phyloP scores from a whole-genome alignment of 2,113 vertebrate species.

The Saccopteryx leptura region DNA sequence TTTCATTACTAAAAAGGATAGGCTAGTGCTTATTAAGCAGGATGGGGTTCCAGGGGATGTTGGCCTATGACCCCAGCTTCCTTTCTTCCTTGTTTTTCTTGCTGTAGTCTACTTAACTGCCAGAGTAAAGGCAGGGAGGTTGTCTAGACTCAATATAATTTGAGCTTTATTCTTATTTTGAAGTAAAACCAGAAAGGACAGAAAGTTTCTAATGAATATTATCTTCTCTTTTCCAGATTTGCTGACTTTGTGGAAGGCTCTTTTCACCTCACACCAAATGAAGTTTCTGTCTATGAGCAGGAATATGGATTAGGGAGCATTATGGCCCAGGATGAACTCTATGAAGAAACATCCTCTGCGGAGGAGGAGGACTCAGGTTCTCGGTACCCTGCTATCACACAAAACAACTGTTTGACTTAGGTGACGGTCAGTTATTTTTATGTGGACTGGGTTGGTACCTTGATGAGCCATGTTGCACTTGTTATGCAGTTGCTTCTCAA shows the following conservation, averaged over 20 bases:
- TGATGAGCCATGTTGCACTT: neutral
- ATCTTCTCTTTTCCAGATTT: constrained; percentile 90
- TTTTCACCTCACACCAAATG: constrained; percentile 92
- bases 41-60: neutral
- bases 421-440: neutral
- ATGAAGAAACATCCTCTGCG: constrained; percentile 90
- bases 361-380: constrained; percentile 73
- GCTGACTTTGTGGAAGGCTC: constrained; percentile 96
- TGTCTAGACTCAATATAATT: neutral
- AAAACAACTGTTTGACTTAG: constrained; percentile 69
- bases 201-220: constrained; percentile 57
- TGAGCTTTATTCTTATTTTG: constrained; percentile 65
- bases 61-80: constrained; percentile 26
- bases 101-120: neutral
- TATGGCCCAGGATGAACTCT: constrained; percentile 91
- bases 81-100: constrained; percentile 9
- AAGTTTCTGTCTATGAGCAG: constrained; percentile 93
- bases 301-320: constrained; percentile 93
- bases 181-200: neutral
- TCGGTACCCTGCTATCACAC: neutral
- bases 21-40: constrained; percentile 56
- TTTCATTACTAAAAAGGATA: constrained; percentile 35
- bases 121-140: neutral
- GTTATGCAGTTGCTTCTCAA: neutral
- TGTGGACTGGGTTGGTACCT: neutral